These are phyloP conservation scores for Doryteuthis pealeii DNA, from an alignment of 1,140 invertebrate genomes.

Conservation along the genomic window DNA sequence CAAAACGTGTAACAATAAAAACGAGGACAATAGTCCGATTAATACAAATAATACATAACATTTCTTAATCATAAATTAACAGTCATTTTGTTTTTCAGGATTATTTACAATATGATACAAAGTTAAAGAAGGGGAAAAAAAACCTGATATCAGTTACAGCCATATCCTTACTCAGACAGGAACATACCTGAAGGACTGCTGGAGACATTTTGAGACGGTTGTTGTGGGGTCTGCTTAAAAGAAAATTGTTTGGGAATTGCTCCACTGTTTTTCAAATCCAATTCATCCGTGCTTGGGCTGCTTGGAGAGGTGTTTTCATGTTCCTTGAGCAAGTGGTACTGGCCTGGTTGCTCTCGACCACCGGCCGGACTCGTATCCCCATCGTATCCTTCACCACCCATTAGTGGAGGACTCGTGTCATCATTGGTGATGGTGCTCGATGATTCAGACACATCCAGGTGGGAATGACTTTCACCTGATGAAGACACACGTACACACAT, in stretches of 20 bases:
- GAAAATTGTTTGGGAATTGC: constrained; percentile 49
- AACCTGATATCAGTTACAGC: too few relatives aligned
- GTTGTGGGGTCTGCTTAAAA: neutral
- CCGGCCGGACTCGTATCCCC: neutral
- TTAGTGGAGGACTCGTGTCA: constrained; percentile 24
- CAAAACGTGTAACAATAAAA: too few relatives aligned
- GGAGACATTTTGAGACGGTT: constrained; percentile 13
- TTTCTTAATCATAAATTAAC: too few relatives aligned
- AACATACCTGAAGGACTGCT: constrained; percentile 8
- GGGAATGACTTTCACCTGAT: constrained; percentile 24
- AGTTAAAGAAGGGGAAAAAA: too few relatives aligned
- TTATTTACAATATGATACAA: too few relatives aligned
- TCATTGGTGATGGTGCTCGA: constrained; percentile 47
- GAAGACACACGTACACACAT: neutral
- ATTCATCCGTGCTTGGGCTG: constrained; percentile 40
- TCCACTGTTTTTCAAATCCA: constrained; percentile 49
- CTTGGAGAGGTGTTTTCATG: constrained; percentile 24
- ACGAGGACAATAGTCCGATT: too few relatives aligned
- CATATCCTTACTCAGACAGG: too few relatives aligned
- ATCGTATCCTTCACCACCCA: constrained; percentile 31
- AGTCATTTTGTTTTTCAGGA: too few relatives aligned
- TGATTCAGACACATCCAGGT: constrained; percentile 33
- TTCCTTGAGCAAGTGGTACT: constrained; percentile 10
- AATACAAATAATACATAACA: too few relatives aligned
- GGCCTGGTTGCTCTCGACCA: constrained; percentile 15